Evolutionary conservation across 2,888 invertebrate genomes (phyloP).

Genomic region (Balanococcus diminutus): DNA sequence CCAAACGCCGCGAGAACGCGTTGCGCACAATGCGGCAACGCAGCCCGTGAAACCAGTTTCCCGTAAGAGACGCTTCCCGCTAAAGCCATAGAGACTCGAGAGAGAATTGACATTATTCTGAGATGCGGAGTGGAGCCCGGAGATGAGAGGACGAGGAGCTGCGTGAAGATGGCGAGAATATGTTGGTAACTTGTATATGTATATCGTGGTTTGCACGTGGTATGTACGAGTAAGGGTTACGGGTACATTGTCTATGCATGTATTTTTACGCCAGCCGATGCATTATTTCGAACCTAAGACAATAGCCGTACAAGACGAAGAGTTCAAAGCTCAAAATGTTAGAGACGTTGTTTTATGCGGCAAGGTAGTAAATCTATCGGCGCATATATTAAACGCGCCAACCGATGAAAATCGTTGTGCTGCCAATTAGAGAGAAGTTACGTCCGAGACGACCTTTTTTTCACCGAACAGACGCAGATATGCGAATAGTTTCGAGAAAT

Average conservation of each 20-base stretch:
- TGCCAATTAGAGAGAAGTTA: conserved; percentile 9
- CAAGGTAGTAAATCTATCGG: background rate
- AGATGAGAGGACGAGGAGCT: background rate
- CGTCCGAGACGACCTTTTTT: background rate
- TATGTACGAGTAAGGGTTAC: conserved; percentile 3
- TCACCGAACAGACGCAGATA: background rate
- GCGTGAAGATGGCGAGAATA: too few relatives aligned
- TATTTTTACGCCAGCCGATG: conserved; percentile 30
- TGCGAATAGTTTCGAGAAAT: background rate
- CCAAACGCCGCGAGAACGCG: background rate
- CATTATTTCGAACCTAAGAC: conserved; percentile 15
- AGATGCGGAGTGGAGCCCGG: background rate
- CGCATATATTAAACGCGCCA: conserved; percentile 5
- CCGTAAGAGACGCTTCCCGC: conserved; percentile 7
- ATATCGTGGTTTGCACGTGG: background rate
- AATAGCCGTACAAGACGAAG: background rate
- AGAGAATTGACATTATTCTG: conserved; percentile 27
- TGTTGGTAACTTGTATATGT: background rate
- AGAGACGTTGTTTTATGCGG: background rate
- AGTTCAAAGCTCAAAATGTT: conserved; percentile 21
- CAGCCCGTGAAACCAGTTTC: conserved; percentile 22
- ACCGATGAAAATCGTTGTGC: background rate
- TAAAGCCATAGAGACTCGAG: background rate
- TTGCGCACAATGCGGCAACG: background rate
- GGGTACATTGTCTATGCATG: conserved; percentile 35